These are phyloP conservation scores for Lepidostoma basale DNA, from an alignment of 1,140 invertebrate species.

Conservation along the genomic window DNA sequence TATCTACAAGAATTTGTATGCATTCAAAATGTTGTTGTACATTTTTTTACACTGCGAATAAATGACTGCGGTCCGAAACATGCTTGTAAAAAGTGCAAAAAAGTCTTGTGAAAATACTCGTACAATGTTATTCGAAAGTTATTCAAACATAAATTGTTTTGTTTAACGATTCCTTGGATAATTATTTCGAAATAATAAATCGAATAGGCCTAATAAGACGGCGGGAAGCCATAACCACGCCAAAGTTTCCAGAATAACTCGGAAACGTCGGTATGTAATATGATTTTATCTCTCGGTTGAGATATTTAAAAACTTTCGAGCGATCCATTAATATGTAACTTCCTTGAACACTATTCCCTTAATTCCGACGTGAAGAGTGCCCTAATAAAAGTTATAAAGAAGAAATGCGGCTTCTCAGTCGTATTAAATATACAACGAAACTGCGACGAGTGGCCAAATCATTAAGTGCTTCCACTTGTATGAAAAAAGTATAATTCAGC, in stretches of 20 bases:
- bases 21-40: too few relatives aligned
- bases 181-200: too few relatives aligned
- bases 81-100: too few relatives aligned
- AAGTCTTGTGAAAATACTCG: too few relatives aligned
- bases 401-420: neutral
- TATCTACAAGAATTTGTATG: too few relatives aligned
- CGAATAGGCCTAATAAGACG: too few relatives aligned
- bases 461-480: slow-evolving; percentile 18
- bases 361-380: neutral
- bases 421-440: neutral
- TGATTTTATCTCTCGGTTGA: neutral
- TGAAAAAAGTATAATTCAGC: neutral
- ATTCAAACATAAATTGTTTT: too few relatives aligned
- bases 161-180: too few relatives aligned
- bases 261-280: neutral
- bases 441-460: neutral
- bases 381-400: slow-evolving; percentile 2
- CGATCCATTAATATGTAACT: slow-evolving; percentile 12
- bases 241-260: neutral
- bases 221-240: neutral
- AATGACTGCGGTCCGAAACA: too few relatives aligned
- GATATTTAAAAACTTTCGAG: slow-evolving; percentile 7
- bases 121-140: too few relatives aligned
- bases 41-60: too few relatives aligned
- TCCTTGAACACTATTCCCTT: neutral